phyloP scores from a whole-genome alignment of 2,888 invertebrate species.

The Elegia similella region DNA sequence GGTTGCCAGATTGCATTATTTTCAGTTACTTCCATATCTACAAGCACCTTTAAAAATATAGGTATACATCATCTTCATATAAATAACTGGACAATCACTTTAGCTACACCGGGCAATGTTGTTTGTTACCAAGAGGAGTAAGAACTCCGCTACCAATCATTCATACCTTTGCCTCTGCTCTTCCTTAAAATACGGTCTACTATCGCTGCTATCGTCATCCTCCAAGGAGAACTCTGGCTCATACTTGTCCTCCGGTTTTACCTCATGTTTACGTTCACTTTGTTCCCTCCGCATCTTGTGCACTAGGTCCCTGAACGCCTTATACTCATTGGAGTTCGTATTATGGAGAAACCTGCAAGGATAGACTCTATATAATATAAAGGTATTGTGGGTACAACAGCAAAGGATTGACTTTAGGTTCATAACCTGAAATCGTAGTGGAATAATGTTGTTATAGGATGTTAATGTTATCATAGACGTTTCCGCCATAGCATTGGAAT shows the following conservation, averaged over 20 bases:
- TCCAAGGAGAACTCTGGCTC: conserved; percentile 76
- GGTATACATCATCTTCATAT: too few species aligned
- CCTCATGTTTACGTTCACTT: conserved; percentile 50
- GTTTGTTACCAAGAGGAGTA: too few species aligned
- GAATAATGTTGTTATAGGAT: conserved; percentile 8
- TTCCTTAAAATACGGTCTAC: conserved; percentile 56
- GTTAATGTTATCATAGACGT: background rate
- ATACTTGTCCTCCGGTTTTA: conserved; percentile 76
- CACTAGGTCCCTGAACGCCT: conserved; percentile 70
- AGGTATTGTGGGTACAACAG: conserved; percentile 38
- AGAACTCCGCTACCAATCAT: background rate
- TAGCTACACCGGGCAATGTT: too few species aligned
- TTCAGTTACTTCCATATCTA: too few species aligned
- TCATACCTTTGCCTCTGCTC: conserved; percentile 61
- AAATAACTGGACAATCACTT: too few species aligned
- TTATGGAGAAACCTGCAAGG: conserved; percentile 76
- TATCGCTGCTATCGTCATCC: conserved; percentile 74
- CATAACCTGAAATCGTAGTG: conserved; percentile 12
- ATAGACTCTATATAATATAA: conserved; percentile 34
- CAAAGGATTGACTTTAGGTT: conserved; percentile 13
- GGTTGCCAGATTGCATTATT: too few species aligned
- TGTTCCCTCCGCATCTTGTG: conserved; percentile 52
- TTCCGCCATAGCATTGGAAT: background rate
- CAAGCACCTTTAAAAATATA: too few species aligned
- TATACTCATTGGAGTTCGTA: conserved; percentile 68